Evolutionary conservation across 1,140 invertebrate genomes (phyloP).

Genomic region (Drosophila bocki): DNA sequence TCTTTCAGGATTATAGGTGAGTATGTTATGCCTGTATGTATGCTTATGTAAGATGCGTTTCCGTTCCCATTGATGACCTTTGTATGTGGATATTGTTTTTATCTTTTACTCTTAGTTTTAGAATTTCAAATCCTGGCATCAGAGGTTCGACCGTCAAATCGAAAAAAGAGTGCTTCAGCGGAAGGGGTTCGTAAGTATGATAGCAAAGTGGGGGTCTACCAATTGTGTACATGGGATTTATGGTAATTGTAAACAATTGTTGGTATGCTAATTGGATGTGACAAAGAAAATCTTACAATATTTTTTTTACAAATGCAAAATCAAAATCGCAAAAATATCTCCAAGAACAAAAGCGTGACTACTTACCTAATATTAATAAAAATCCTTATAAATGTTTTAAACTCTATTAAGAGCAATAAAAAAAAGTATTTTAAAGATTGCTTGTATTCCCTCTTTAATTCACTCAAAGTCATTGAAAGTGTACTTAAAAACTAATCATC

Average conservation of each 20-base stretch:
- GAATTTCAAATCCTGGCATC: neutral
- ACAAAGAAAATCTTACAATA: neutral
- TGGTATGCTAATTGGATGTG: neutral
- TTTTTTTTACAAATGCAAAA: no score
- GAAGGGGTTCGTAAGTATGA: neutral
- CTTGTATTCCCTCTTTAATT: neutral
- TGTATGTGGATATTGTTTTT: neutral
- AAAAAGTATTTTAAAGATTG: neutral
- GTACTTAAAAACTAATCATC: neutral
- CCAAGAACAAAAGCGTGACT: neutral
- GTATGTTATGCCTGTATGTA: neutral
- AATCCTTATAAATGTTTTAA: neutral
- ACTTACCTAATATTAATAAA: neutral
- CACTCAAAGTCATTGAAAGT: neutral
- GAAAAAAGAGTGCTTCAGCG: neutral
- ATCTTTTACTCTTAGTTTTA: neutral
- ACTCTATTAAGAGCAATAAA: no score
- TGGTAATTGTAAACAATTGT: neutral
- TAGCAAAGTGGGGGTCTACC: neutral
- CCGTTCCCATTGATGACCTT: slow-evolving; percentile 7
- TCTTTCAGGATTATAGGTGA: neutral
- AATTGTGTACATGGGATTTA: no score
- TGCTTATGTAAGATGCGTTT: slow-evolving; percentile 38
- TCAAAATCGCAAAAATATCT: neutral
- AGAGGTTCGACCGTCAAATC: neutral